Evolutionary conservation across 2,888 invertebrate genomes (phyloP).

Genomic region (Harmothoe impar): DNA sequence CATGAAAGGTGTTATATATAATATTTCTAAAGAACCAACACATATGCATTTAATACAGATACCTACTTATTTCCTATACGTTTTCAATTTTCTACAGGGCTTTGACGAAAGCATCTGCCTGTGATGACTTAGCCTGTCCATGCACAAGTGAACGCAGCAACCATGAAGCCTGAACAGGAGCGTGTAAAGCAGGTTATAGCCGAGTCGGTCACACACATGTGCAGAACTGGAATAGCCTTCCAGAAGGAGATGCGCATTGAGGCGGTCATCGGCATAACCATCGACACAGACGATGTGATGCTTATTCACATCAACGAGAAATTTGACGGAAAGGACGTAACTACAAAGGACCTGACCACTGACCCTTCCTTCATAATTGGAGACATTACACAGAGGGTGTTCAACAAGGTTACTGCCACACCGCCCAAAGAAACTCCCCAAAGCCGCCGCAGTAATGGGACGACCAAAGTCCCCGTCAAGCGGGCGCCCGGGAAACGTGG

Average conservation of each 20-base stretch:
- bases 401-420: background rate
- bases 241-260: conserved; percentile 58
- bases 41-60: too few relatives aligned
- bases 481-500: conserved; percentile 10
- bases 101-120: background rate
- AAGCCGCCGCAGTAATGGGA: background rate
- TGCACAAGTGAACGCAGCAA: background rate
- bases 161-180: conserved; percentile 57
- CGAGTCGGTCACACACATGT: conserved; percentile 50
- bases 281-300: conserved; percentile 43
- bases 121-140: conserved; percentile 20
- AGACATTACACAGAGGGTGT: conserved; percentile 40
- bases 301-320: conserved; percentile 51
- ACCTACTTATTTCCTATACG: too few relatives aligned
- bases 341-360: background rate
- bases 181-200: conserved; percentile 28
- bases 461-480: conserved; percentile 7
- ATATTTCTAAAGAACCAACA: too few relatives aligned
- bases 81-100: too few relatives aligned
- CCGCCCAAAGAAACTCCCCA: background rate
- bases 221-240: conserved; percentile 6
- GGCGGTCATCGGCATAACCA: conserved; percentile 51
- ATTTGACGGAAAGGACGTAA: background rate
- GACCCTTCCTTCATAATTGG: conserved; percentile 24
- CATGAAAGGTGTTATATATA: too few relatives aligned